Evolutionary conservation across 2,797 vertebrate species (phyloP).

Genomic region (Natrix natrix): DNA sequence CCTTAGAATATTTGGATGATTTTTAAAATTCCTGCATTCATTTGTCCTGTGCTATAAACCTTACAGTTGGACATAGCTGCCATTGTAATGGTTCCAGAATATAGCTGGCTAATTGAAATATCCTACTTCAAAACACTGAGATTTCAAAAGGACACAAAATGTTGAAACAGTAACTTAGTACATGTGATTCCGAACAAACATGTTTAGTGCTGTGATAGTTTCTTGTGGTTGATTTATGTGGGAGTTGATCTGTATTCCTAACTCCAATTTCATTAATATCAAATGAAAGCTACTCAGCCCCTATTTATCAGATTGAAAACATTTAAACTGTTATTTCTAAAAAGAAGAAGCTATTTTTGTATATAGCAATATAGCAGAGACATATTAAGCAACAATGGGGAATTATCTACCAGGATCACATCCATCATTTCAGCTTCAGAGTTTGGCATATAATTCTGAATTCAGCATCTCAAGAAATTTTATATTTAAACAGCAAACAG

Average conservation of each 20-base stretch:
- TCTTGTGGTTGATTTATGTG: background rate
- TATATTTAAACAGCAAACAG: background rate
- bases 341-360: background rate
- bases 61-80: background rate
- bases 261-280: slow-evolving; percentile 3
- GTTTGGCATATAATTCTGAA: background rate
- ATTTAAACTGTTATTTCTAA: background rate
- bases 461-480: background rate
- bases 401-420: background rate
- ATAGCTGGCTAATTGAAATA: background rate
- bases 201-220: background rate
- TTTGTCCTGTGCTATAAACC: background rate
- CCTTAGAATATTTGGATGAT: too few species aligned
- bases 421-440: background rate
- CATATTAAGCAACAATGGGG: background rate
- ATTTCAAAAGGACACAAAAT: background rate
- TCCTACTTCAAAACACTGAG: background rate
- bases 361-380: background rate
- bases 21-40: background rate
- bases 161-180: background rate
- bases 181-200: background rate
- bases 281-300: background rate
- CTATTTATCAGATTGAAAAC: background rate
- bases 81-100: background rate
- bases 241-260: background rate